These are phyloP conservation scores for Pseudocheirus occidentalis DNA, from an alignment of 2,797 vertebrate genomes.

Conservation along the genomic window DNA sequence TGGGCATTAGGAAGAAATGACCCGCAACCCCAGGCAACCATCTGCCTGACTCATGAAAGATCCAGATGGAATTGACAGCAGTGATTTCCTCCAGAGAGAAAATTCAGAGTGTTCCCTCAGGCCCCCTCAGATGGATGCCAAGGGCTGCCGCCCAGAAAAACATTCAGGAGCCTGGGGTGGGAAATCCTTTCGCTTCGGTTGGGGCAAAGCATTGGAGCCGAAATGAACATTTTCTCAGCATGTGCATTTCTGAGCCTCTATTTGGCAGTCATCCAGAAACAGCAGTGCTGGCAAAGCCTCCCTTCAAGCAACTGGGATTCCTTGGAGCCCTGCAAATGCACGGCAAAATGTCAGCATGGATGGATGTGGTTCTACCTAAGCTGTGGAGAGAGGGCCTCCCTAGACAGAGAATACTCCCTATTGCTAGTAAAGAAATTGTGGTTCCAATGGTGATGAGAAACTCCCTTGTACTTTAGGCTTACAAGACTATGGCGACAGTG, in stretches of 20 bases:
- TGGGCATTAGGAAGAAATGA: not conserved
- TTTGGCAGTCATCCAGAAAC: not conserved
- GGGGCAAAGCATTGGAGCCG: not conserved
- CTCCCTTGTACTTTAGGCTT: not conserved
- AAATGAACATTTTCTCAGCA: not conserved
- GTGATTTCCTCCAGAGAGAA: not conserved
- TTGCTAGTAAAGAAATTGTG: not conserved
- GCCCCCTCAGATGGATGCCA: not conserved
- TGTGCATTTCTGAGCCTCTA: not conserved
- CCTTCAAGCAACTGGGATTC: accelerated
- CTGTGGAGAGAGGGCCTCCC: not conserved
- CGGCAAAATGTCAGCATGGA: not conserved
- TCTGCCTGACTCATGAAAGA: not conserved
- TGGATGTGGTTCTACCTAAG: not conserved
- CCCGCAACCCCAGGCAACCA: not conserved
- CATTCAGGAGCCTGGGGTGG: too few species aligned
- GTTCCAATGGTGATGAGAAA: not conserved
- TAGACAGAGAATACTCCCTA: not conserved
- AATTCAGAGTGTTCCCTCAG: not conserved
- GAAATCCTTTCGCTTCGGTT: not conserved
- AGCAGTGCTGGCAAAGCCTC: not conserved
- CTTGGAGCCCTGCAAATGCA: not conserved
- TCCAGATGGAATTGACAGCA: not conserved
- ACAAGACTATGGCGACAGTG: not conserved
- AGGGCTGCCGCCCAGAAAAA: not conserved